These are phyloP conservation scores for Bubo blakistoni DNA, from an alignment of 2,113 vertebrate species.

Conservation along the genomic window DNA sequence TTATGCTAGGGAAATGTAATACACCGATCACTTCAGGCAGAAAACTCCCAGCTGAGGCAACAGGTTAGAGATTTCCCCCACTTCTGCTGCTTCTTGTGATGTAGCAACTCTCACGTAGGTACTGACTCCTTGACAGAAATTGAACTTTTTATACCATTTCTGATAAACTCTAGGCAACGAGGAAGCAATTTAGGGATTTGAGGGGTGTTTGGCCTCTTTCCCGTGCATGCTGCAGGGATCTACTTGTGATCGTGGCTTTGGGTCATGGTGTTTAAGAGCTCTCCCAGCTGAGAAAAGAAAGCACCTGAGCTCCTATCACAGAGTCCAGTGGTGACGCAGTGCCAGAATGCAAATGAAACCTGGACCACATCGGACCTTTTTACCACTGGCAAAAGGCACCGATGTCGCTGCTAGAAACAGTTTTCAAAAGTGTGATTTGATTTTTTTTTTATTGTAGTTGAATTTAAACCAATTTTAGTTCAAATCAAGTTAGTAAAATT, in stretches of 20 bases:
- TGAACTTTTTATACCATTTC: neutral
- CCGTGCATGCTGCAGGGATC: neutral
- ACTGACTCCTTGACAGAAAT: neutral
- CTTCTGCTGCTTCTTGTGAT: neutral
- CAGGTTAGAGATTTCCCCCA: neutral
- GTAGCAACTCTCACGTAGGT: neutral
- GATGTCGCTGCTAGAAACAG: neutral
- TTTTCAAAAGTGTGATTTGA: neutral
- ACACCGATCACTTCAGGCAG: constrained; percentile 12
- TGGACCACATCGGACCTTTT: neutral
- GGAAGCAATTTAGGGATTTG: neutral
- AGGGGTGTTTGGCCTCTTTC: neutral
- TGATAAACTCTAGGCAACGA: neutral
- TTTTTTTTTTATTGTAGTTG: neutral
- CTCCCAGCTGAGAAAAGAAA: neutral
- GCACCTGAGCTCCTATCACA: neutral
- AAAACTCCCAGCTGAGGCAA: neutral
- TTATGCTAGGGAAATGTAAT: neutral
- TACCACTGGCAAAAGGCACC: neutral
- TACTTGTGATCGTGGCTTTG: neutral
- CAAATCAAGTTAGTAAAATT: neutral
- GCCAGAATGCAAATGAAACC: neutral
- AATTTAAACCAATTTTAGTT: neutral
- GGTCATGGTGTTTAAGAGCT: neutral
- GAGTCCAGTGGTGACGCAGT: neutral